Base-by-base conservation (phyloP, 2,888 invertebrate genomes). In the Perizoma affinitatum region DNA sequence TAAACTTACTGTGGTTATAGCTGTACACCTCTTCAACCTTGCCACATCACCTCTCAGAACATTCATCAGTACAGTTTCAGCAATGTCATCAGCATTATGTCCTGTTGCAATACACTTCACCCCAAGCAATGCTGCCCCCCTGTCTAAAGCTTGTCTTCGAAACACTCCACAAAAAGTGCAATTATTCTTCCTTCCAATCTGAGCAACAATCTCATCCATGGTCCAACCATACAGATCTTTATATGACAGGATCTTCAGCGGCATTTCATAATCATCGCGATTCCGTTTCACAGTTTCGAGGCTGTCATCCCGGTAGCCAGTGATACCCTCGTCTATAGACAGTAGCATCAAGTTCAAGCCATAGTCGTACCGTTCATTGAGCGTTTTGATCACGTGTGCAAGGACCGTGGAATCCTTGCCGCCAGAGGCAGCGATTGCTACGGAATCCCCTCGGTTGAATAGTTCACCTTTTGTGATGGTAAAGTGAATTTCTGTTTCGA, bases 141-240 rank as follows among this genome's bases (percentile, higher is more conserved):
- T 93, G 80, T 99, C 99, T 49, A 99, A 85, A 0, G 99, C 99
- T 85, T 99, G 99, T 38, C 99, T 94, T 58, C 99, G 93, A 83
- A 99, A 99, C 6, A 98, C 98, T 7, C 98, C 98, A 92, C 98
- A 98, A 82, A 98, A 98, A 6, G 98, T 98, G 71, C 99, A 99
- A 87, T 99, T 99, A 86, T 98, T 99, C 80, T 97, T 98, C 56
- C 96, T 94, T 0, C 94, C 94, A 76, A 96, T 96, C 85, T 96
- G 95, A 46, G 94, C 94, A 0, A 99, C 99, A 83, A 99, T 99
- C 76, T 96, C 96, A 91, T 99, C 99, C 98, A 99, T 99, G 4
- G 99, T 99, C 99, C 99, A 99, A 0, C 99, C 99, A 91, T 99
- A 99, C 5, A 99, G 91, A 74, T 99, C 98, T 90, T 98, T 96